Evolutionary conservation across 2,113 vertebrate species (phyloP), one percentile per base, ranked within the genome.

Genomic region (Nesoenas mayeri): DNA sequence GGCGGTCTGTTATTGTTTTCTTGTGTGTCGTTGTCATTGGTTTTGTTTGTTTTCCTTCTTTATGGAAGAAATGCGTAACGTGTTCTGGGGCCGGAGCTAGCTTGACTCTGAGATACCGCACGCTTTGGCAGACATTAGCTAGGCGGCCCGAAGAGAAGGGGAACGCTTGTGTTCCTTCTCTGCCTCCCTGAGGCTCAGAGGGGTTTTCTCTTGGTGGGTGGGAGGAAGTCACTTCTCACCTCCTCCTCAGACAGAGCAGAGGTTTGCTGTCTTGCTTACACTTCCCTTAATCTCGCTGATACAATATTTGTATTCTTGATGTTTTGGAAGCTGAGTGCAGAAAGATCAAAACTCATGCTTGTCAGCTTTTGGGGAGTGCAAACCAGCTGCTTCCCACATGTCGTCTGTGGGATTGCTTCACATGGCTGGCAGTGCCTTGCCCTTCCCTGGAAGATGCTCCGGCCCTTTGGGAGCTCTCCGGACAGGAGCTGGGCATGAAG

Each of bases 291-390:
- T 84, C 32, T 85, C 10, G 8, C 64, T 60, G 61, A 72, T 91
- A 92, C 18, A 96, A 92, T 91, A 75, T 90, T 96, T 93, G 73
- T 79, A 57, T 61, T 95, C 74, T 36, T 77, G 28, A 51, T 73
- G 13, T 77, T 96, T 96, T 71, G 65, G 48, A 89, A 87, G 77
- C 77, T 50, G 70, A 87, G 73, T 66, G 57, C 42, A 1, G 4
- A 69, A 79, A 88, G 92, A 85, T 89, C 83, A 79, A 90, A 92
- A 58, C 34, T 91, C 10, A 14, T 4, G 20, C 72, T 91, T 84
- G 69, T 85, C 53, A 61, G 28, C 53, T 83, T 78, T 82, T 77
- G 73, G 38, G 57, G 21, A 85, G 64, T 74, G 74, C 75, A 85
- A 85, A 73, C 50, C 31, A 42, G 47, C 60, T 60, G 42, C 67